A percentile compares a stretch with the other conserved stretches of the same genome.
Conservation (phyloP, 2,888 invertebrate genomes). For the Trichogramma evanescens region DNA sequence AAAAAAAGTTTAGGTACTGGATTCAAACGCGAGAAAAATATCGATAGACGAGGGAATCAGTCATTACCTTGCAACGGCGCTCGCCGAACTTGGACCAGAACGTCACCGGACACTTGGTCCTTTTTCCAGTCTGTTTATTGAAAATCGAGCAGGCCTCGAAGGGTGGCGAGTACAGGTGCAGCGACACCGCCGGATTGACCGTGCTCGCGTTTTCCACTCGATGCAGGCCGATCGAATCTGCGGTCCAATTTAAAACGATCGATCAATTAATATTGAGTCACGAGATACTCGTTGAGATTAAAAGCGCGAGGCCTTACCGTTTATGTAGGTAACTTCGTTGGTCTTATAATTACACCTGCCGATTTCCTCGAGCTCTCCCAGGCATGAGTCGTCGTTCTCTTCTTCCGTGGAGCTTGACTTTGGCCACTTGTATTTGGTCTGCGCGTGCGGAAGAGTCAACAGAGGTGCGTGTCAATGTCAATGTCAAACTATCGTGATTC, state of each 20-base stretch:
- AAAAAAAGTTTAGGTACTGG: neutral
- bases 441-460: neutral
- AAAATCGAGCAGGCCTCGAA: constrained; percentile 84
- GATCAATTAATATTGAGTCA: neutral
- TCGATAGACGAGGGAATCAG: neutral
- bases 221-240: constrained; percentile 90
- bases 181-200: constrained; percentile 78
- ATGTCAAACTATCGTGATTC: neutral
- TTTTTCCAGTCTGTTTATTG: constrained; percentile 82
- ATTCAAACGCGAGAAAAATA: neutral
- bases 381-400: constrained; percentile 30
- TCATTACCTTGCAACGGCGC: constrained; percentile 59
- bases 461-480: neutral
- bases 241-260: too few species aligned
- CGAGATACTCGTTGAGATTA: neutral
- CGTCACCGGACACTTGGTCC: constrained; percentile 64
- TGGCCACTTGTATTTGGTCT: constrained; percentile 73
- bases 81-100: constrained; percentile 92
- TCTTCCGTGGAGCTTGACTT: constrained; percentile 41
- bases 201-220: constrained; percentile 92
- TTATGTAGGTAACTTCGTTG: constrained; percentile 89
- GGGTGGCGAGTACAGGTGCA: constrained; percentile 94
- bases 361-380: constrained; percentile 58
- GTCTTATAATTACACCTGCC: constrained; percentile 59
- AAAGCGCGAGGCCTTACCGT: constrained; percentile 58